phyloP scores from a whole-genome alignment of 2,797 vertebrate species.

The Spheniscus humboldti region DNA sequence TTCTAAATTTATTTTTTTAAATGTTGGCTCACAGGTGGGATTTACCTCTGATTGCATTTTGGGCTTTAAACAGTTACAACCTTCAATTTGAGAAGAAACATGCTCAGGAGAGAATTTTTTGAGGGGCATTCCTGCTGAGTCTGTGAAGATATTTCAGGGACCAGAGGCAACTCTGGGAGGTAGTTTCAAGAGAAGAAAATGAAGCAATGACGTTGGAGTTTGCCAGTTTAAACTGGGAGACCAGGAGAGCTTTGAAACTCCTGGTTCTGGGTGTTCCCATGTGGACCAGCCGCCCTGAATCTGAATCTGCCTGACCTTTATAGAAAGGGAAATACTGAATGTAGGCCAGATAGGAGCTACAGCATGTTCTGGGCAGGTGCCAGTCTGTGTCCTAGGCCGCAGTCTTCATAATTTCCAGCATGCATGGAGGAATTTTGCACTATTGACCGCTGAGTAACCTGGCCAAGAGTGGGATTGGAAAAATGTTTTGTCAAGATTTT shows the following conservation, averaged over 20 bases:
- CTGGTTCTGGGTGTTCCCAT: background rate
- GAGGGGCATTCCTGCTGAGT: background rate
- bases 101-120: background rate
- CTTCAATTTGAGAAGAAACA: background rate
- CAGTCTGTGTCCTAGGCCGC: background rate
- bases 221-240: background rate
- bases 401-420: background rate
- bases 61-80: background rate
- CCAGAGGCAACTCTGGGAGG: background rate
- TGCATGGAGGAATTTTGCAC: fast-evolving
- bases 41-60: background rate
- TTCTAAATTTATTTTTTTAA: background rate
- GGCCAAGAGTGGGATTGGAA: background rate
- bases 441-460: background rate
- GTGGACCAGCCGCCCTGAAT: background rate
- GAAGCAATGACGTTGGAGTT: background rate
- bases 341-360: background rate
- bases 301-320: background rate
- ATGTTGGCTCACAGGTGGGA: background rate
- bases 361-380: background rate
- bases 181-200: background rate
- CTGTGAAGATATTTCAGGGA: background rate
- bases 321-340: background rate
- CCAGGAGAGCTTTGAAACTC: background rate
- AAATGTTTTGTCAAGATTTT: background rate